Evolutionary conservation across 2,888 invertebrate genomes (phyloP).

Genomic region (Meganola albula): DNA sequence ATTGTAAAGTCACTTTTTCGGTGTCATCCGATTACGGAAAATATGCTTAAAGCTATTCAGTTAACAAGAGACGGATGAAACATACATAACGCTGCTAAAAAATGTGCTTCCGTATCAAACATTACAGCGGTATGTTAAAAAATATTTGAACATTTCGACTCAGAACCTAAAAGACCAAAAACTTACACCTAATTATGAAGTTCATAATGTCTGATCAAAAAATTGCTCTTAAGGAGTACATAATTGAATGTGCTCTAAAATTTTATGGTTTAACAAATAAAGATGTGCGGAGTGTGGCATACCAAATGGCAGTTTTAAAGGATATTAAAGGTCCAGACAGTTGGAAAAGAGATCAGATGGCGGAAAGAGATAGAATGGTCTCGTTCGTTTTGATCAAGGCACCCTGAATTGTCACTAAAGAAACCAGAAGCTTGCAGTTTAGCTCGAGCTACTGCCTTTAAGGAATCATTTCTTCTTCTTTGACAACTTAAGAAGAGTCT

Average conservation of each 20-base stretch:
- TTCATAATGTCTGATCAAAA: background rate
- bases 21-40: too few relatives aligned
- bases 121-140: background rate
- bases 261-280: background rate
- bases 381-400: background rate
- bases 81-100: too few relatives aligned
- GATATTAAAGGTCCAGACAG: background rate
- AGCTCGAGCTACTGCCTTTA: constrained; percentile 17
- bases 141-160: background rate
- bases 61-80: too few relatives aligned
- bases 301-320: background rate
- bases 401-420: background rate
- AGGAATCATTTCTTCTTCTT: constrained; percentile 16
- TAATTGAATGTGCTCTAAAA: background rate
- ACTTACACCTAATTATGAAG: background rate
- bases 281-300: background rate
- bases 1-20: too few relatives aligned
- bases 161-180: background rate
- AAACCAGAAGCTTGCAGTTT: constrained; percentile 18
- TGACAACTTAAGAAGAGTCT: constrained; percentile 15
- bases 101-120: background rate
- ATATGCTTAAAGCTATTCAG: too few relatives aligned
- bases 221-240: background rate
- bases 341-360: background rate
- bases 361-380: background rate